Base-by-base conservation (phyloP, 1,140 invertebrate species). In the Galleria mellonella region DNA sequence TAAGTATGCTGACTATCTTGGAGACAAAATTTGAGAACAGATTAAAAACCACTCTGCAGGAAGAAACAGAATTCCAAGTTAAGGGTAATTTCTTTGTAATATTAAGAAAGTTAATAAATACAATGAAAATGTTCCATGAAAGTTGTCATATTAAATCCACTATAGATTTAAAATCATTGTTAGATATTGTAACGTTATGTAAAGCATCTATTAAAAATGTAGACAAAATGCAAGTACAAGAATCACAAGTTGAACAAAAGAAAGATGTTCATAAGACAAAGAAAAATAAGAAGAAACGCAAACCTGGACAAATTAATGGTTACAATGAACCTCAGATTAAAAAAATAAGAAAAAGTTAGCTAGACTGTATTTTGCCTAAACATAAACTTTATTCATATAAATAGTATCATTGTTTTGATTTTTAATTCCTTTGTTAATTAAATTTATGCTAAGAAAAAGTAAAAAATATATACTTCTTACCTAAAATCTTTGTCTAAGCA, bases 51-150 rank as follows among this genome's bases (percentile, higher is more conserved):
- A 45, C 55, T 6, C 43, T 83, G 12, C 60, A 50, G 46, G 38
- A 43, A n/a, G 52, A 70, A 9, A 48, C 52, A 32, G 61, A 76
- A 14, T 67, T 73, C 46, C 55, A 70, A 51, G 64, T 73, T 0
- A 85, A 81, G 43, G 71, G 65, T n/a, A 82, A 77, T 50, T 85
- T 74, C 44, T 55, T 79, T 14, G 48, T 50, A 12, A 47, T 65
- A 15, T 46, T 82, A 9, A 75, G 55, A 55, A 85, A 85, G 55
- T 48, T 83, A 35, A 57, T 83, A 4, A 83, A 82, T 37, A 58
- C 62, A 32, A 79, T 85, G 8, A 73, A 59, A 70, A 45, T 50
- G 40, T 74, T 78, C 28, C 72, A 85, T 50, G 68, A 81, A 58
- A 69, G 61, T 46, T 65, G 66, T 41, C 56, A 81, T 45, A 45